A percentile compares a stretch with the other conserved stretches of the same genome.
These are phyloP conservation scores for Myodes glareolus DNA, from an alignment of 2,113 vertebrate species.

Conservation along the genomic window DNA sequence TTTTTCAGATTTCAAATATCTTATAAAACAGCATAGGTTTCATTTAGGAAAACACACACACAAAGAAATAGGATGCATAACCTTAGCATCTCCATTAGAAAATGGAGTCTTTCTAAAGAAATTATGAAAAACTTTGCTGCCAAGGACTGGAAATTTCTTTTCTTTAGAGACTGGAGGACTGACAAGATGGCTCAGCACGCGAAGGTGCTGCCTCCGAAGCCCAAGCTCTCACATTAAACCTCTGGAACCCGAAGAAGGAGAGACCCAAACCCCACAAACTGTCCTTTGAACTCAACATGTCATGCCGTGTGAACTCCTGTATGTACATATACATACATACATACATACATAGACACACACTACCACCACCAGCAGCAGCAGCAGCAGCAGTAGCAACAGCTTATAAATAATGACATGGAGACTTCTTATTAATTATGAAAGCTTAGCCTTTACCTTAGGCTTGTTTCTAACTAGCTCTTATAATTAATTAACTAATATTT, in stretches of 20 bases:
- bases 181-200: neutral
- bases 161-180: neutral
- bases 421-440: neutral
- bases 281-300: neutral
- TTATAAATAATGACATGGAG: neutral
- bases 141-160: neutral
- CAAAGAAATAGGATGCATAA: neutral
- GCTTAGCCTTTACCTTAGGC: neutral
- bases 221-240: neutral
- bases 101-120: constrained; percentile 43
- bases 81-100: neutral
- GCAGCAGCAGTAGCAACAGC: neutral
- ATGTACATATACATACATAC: fast-evolving
- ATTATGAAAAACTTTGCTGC: neutral
- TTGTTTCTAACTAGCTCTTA: neutral
- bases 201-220: too few species aligned
- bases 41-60: constrained; percentile 47
- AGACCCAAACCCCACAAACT: neutral
- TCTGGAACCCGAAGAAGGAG: too few species aligned
- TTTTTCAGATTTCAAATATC: neutral
- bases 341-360: neutral
- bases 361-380: too few species aligned
- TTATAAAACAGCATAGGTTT: constrained; percentile 3
- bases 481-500: neutral
- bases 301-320: neutral